A percentile compares a stretch with the other conserved stretches of the same genome.
Evolutionary conservation across 1,140 invertebrate genomes (phyloP).

Genomic region (Ganaspis sp.): DNA sequence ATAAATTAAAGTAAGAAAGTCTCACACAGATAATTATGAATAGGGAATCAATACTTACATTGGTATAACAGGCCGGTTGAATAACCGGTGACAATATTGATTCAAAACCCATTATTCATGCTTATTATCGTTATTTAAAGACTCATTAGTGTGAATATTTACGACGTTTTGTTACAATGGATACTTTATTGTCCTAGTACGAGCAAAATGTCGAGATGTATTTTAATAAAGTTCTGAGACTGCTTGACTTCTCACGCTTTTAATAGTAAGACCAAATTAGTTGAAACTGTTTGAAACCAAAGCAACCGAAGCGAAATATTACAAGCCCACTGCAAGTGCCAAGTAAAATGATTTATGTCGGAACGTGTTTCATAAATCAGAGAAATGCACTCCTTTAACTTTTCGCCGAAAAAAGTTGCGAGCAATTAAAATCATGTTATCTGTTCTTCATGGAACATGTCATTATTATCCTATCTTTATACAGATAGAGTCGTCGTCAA

Average conservation of each 20-base stretch:
- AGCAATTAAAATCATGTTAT: constrained; percentile 2
- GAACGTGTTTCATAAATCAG: constrained; percentile 9
- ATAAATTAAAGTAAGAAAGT: too few species aligned
- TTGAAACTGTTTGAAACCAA: constrained; percentile 5
- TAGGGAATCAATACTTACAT: too few species aligned
- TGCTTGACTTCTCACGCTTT: not conserved
- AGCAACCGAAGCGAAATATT: constrained; percentile 3
- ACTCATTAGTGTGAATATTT: too few species aligned
- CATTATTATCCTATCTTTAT: not conserved
- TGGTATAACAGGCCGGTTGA: too few species aligned
- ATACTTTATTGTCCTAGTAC: not conserved
- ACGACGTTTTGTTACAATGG: too few species aligned
- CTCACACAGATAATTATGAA: too few species aligned
- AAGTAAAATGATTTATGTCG: constrained; percentile 4
- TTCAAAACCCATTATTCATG: too few species aligned
- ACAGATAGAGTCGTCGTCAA: not conserved
- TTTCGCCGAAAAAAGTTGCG: not conserved
- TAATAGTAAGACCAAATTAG: constrained; percentile 9
- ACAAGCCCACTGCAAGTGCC: constrained; percentile 5
- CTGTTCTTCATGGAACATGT: not conserved
- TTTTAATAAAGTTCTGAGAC: not conserved
- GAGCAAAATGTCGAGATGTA: not conserved
- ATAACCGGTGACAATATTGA: too few species aligned
- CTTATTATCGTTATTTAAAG: too few species aligned
- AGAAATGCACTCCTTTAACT: not conserved